Percentiles rank a stretch among this genome's conserved stretches.
phyloP scores from a whole-genome alignment of 2,888 invertebrate species.

The Frankliniella intonsa region DNA sequence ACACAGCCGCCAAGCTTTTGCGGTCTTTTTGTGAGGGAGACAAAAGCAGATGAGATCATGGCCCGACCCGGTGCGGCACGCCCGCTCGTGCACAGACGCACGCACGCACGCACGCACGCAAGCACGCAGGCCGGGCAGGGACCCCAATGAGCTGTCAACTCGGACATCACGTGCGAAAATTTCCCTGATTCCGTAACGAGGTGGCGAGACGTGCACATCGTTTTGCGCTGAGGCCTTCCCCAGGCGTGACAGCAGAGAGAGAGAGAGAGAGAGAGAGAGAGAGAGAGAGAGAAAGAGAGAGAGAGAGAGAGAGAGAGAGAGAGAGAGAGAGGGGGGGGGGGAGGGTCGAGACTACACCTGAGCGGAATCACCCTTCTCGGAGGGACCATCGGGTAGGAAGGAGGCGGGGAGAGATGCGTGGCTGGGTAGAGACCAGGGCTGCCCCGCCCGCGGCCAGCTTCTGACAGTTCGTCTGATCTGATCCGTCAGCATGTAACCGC shows the following conservation, averaged over 20 bases:
- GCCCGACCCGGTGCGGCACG: neutral
- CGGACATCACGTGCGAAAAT: conserved; percentile 9
- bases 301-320: neutral
- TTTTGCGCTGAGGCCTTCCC: neutral
- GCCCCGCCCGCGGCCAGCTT: too few relatives aligned
- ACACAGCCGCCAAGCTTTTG: neutral
- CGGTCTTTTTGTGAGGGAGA: too few relatives aligned
- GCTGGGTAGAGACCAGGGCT: too few relatives aligned
- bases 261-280: neutral
- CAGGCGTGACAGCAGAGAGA: neutral
- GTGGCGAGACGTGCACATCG: neutral
- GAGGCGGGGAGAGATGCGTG: neutral
- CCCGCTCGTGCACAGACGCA: neutral
- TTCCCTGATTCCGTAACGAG: conserved; percentile 21
- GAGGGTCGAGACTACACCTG: neutral
- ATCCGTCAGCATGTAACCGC: too few relatives aligned
- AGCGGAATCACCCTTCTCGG: neutral
- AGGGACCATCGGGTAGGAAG: neutral
- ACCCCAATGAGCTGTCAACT: neutral
- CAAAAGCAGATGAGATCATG: neutral
- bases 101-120: neutral
- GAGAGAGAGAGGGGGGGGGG: neutral
- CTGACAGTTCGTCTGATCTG: too few relatives aligned
- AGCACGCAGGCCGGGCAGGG: neutral
- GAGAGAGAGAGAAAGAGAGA: neutral